These are phyloP conservation scores for Astreopora myriophthalma DNA, from an alignment of 64 coral and sea anemone genomes.

Conservation along the genomic window DNA sequence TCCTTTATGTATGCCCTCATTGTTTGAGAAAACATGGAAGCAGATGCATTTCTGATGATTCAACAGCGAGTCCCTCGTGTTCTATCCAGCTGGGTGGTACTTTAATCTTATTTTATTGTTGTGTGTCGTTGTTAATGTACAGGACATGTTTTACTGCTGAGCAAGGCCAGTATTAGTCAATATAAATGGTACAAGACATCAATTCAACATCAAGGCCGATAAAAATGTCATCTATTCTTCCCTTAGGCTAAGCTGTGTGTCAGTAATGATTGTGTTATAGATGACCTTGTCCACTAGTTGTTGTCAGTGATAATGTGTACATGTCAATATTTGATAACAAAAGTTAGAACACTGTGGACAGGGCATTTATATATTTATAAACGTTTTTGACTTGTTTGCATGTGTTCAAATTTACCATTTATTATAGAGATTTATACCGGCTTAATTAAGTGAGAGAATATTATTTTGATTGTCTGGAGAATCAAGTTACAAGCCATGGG, in stretches of 20 bases:
- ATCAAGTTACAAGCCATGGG: neutral
- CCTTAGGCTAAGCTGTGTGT: too few species aligned
- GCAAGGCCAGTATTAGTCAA: neutral
- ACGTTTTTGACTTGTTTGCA: neutral
- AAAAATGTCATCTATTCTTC: too few species aligned
- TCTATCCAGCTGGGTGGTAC: constrained; percentile 71
- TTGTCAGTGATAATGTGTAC: too few species aligned
- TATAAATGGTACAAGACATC: too few species aligned
- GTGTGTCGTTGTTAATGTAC: too few species aligned
- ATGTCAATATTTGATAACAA: too few species aligned
- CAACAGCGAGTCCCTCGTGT: constrained; percentile 52
- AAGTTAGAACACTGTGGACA: too few species aligned
- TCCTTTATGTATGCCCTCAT: neutral
- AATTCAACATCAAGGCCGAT: neutral
- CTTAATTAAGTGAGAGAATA: neutral
- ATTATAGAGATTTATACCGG: neutral
- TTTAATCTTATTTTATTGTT: neutral
- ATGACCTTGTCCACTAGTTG: too few species aligned
- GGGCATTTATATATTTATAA: too few species aligned
- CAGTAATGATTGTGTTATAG: too few species aligned
- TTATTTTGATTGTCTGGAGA: neutral
- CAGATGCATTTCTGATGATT: constrained; percentile 61
- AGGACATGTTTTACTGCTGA: neutral
- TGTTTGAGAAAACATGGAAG: constrained; percentile 53
- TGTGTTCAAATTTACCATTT: neutral